phyloP scores from a whole-genome alignment of 2,888 invertebrate genomes.

The Trachelus iudaicus region DNA sequence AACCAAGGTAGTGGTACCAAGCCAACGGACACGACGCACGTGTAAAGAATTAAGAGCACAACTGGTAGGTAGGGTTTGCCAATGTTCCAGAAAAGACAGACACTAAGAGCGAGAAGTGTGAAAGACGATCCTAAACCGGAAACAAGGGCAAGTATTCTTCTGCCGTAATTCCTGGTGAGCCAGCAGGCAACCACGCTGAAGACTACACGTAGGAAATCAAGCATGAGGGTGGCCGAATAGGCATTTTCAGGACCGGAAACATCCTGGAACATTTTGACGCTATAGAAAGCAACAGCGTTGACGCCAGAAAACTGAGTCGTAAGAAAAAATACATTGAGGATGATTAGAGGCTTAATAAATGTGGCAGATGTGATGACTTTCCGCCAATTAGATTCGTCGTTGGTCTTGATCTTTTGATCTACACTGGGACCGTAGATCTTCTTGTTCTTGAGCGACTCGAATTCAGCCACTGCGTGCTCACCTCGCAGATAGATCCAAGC shows the following conservation, averaged over 20 bases:
- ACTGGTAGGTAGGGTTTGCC: constrained; percentile 69
- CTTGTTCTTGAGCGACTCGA: constrained; percentile 23
- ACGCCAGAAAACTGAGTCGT: constrained; percentile 79
- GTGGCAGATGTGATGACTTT: constrained; percentile 25
- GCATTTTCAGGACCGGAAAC: constrained; percentile 74
- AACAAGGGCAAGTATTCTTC: constrained; percentile 74
- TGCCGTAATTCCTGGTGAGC: constrained; percentile 72
- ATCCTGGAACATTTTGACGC: constrained; percentile 72
- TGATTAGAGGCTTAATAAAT: constrained; percentile 71
- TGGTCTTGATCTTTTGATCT: constrained; percentile 1
- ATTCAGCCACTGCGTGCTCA: constrained; percentile 30
- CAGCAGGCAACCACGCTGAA: constrained; percentile 74
- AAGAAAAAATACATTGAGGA: constrained; percentile 75
- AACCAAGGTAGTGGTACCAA: constrained; percentile 79
- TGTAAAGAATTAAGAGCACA: constrained; percentile 70
- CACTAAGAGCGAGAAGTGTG: constrained; percentile 71
- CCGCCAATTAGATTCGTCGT: constrained; percentile 6
- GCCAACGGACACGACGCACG: constrained; percentile 72
- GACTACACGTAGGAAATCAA: constrained; percentile 73
- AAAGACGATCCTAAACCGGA: constrained; percentile 74
- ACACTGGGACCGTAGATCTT: neutral
- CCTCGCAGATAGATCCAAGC: constrained; percentile 59
- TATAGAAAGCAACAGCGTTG: constrained; percentile 79
- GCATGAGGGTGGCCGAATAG: constrained; percentile 74
- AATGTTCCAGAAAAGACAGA: constrained; percentile 65